Evolutionary conservation across 2,797 vertebrate genomes (phyloP), one percentile per base, ranked within the genome.

Genomic region (Margarornis squamiger): DNA sequence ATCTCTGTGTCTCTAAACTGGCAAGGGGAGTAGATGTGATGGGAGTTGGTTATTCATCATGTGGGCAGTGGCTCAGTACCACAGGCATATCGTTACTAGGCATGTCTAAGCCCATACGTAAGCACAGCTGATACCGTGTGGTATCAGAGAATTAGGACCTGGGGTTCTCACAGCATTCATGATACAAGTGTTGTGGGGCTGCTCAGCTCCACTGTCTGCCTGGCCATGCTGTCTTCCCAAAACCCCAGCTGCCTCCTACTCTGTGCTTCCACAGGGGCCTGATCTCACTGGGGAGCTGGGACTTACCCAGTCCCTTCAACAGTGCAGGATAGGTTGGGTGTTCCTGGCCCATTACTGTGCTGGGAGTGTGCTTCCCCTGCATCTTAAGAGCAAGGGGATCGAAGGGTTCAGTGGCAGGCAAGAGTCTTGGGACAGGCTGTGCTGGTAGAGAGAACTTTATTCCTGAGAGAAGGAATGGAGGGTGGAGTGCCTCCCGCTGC

Each of bases 321-420:
- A 75, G 30, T 48, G 74, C 34, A 58, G 55, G 55, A 39, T 9
- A 48, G 41, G 32, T n/a, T 57, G 73, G 49, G 29, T 92, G 67
- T 18, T 45, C 38, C 52, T 80, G 2, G 1, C 39, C 39, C 48
- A 29, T 43, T 1, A 0, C 46, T 20, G 0, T 70, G 41, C 70
- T 78, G 49, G 45, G 34, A 9, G 21, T 58, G 49, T 66, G 63
- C 43, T 70, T 55, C 21, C 59, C 21, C 26, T 51, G 55, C 11
- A 10, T 21, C 36, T 38, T 58, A 41, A 54, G 54, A 68, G n/a
- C 73, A 55, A 58, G 24, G 24, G 9, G 59, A 57, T 66, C 51
- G 30, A 73, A 88, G 27, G 10, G 29, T 10, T 43, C 17, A 49
- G 58, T 29, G 58, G 43, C 78, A 82, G 39, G 36, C 27, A 38